Conservation (phyloP, 2,113 vertebrate genomes). For the Agelaius phoeniceus region DNA sequence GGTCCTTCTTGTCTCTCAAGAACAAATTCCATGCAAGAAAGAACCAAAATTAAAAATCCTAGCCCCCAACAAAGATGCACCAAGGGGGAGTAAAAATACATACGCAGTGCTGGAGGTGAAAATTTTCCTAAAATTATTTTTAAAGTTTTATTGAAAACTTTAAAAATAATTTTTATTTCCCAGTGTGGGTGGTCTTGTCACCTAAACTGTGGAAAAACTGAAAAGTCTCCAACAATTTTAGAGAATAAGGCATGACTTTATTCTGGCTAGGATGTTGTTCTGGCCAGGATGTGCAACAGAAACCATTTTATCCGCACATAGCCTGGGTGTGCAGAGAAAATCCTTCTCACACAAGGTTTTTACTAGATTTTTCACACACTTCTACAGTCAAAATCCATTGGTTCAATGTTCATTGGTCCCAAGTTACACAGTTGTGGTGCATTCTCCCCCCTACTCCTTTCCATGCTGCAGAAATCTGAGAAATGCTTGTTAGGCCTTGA, state of each 20-base stretch:
- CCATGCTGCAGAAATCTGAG: too few species aligned
- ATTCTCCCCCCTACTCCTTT: too few species aligned
- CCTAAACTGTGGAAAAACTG: background rate
- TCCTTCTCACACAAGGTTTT: too few species aligned
- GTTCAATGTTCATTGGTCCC: too few species aligned
- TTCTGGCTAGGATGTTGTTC: background rate
- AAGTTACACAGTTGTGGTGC: too few species aligned
- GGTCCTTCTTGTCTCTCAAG: too few species aligned
- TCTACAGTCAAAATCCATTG: too few species aligned
- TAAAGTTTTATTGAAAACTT: background rate
- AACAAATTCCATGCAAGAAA: background rate
- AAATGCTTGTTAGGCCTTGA: too few species aligned
- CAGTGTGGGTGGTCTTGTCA: background rate
- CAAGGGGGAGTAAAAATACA: too few species aligned
- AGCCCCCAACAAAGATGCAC: background rate
- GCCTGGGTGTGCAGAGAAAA: too few species aligned
- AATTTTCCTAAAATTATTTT: background rate
- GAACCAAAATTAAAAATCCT: background rate
- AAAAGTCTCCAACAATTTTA: background rate
- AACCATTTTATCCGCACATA: background rate
- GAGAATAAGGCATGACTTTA: background rate
- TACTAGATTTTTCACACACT: too few species aligned
- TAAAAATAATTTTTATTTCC: background rate
- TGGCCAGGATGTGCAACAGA: background rate
- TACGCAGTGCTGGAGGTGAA: too few species aligned